Evolutionary conservation across 2,113 vertebrate species (phyloP).

Genomic region (Brachypodius melanocephalos): DNA sequence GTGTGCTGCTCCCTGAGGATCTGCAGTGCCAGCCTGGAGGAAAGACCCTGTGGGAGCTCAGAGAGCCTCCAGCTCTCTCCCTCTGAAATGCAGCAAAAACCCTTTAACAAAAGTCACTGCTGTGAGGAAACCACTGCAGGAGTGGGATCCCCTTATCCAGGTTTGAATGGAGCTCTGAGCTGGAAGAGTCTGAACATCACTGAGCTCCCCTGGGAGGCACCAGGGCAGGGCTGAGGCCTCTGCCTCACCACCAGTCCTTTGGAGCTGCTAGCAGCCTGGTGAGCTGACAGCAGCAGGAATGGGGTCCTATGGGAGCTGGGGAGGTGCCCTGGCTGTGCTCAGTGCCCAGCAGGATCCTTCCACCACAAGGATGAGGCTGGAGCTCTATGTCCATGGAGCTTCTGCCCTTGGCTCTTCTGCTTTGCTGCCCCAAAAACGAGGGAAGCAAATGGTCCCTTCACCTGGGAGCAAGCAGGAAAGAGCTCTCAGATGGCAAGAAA

Average conservation of each 20-base stretch:
- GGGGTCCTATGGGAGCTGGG: background rate
- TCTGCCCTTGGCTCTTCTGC: background rate
- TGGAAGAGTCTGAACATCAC: background rate
- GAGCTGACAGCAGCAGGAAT: background rate
- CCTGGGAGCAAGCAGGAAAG: background rate
- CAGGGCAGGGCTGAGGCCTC: background rate
- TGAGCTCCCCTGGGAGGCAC: background rate
- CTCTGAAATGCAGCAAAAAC: rapidly evolving
- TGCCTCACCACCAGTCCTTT: rapidly evolving
- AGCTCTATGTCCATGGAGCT: background rate
- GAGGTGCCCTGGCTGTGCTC: background rate
- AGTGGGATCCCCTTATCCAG: background rate
- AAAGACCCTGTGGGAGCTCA: rapidly evolving
- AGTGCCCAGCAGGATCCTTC: background rate
- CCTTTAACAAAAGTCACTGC: background rate
- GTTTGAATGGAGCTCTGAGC: background rate
- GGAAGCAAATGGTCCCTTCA: background rate
- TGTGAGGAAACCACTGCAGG: background rate
- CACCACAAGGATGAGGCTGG: background rate
- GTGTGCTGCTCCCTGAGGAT: background rate
- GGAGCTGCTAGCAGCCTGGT: rapidly evolving
- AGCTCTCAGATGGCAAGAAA: rapidly evolving
- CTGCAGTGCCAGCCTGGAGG: background rate
- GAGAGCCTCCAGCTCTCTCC: background rate
- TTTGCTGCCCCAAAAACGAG: background rate